A percentile compares a stretch with the other conserved stretches of the same genome.
Evolutionary conservation across 1,140 invertebrate genomes (phyloP).

Genomic region (Matsumurasca onukii): DNA sequence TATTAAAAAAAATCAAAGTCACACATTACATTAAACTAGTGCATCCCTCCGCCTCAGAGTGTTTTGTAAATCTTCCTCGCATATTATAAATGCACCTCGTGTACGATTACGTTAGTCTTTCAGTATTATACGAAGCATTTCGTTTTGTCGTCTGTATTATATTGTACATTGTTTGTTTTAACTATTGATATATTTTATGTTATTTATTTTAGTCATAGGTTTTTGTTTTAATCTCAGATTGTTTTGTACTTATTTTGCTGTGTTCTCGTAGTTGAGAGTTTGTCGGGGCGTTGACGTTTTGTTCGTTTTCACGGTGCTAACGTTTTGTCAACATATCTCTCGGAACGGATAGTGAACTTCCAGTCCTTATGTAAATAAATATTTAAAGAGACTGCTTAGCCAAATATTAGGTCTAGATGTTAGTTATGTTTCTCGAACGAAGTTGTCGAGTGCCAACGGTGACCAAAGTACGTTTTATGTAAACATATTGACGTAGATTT

Average conservation of each 20-base stretch:
- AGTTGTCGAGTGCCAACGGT: no score
- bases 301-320: no score
- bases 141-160: not conserved
- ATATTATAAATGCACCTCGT: no score
- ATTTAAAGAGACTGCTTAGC: slow-evolving; percentile 5
- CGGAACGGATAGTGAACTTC: not conserved
- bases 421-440: no score
- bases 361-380: slow-evolving; percentile 26
- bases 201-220: slow-evolving; percentile 7
- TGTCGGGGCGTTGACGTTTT: no score
- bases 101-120: no score
- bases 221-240: not conserved
- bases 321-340: slow-evolving; percentile 12
- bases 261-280: not conserved
- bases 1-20: no score
- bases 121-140: slow-evolving; percentile 20
- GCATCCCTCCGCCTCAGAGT: no score
- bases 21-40: no score
- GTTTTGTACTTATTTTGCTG: slow-evolving; percentile 1
- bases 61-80: no score
- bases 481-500: no score
- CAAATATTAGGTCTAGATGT: slow-evolving; percentile 10
- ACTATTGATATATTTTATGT: not conserved
- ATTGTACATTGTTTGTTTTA: not conserved
- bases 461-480: no score